A percentile compares a stretch with the other conserved stretches of the same genome.
These are phyloP conservation scores for Octopus sinensis DNA, from an alignment of 1,140 invertebrate species.

Conservation along the genomic window DNA sequence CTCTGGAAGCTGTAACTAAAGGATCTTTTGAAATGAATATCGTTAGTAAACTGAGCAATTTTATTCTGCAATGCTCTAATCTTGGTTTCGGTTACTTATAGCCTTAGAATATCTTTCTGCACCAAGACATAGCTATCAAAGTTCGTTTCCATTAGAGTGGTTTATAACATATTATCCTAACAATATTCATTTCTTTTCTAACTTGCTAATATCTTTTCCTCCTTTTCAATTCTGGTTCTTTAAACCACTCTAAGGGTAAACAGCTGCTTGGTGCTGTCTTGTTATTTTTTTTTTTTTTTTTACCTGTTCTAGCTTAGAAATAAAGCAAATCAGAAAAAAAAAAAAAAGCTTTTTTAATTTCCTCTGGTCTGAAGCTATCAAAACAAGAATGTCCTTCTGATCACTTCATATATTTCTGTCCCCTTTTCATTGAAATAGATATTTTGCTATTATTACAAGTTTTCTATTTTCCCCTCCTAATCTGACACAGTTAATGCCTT, in stretches of 20 bases:
- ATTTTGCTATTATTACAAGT: too few relatives aligned
- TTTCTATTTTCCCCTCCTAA: too few relatives aligned
- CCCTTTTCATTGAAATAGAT: too few relatives aligned
- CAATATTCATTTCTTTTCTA: neutral
- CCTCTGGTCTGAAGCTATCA: too few relatives aligned
- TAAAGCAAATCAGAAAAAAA: too few relatives aligned
- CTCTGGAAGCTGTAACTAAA: neutral
- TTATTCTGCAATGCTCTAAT: neutral
- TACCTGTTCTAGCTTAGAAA: too few relatives aligned
- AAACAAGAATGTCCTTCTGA: too few relatives aligned
- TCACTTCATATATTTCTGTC: too few relatives aligned
- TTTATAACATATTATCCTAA: neutral
- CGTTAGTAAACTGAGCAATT: neutral
- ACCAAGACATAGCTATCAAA: neutral
- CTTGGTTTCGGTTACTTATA: neutral
- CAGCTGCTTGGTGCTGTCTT: too few relatives aligned
- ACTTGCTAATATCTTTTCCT: neutral
- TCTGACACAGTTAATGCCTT: too few relatives aligned
- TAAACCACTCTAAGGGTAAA: neutral
- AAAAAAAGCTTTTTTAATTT: too few relatives aligned
- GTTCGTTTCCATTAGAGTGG: neutral
- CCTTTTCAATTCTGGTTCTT: neutral
- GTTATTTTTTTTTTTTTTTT: too few relatives aligned
- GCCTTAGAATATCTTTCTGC: neutral
- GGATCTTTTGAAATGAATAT: neutral